Evolutionary conservation across 2,888 invertebrate genomes (phyloP).

Genomic region (Alloscopus bannaensis): DNA sequence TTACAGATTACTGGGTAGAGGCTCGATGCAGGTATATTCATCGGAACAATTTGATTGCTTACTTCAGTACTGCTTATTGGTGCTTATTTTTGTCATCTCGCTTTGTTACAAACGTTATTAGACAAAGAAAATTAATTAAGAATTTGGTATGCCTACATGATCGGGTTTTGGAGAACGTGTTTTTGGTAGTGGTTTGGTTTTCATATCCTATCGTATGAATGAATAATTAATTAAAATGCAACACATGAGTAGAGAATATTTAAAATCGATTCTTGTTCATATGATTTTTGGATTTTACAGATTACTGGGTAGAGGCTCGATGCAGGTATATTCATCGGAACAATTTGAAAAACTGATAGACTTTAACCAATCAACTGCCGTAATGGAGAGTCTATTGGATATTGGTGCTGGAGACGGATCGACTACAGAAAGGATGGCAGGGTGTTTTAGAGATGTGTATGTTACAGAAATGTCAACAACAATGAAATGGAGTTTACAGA

Average conservation of each 20-base stretch:
- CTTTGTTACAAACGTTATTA: no score
- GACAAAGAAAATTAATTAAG: no score
- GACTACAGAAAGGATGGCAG: constrained; percentile 88
- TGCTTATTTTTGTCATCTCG: no score
- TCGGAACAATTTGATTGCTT: no score
- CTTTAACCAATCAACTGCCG: constrained; percentile 65
- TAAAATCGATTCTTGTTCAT: no score
- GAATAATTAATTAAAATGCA: no score
- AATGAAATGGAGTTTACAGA: constrained; percentile 88
- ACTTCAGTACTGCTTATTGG: no score
- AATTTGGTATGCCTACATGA: no score
- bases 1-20: constrained; percentile 88
- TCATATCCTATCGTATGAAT: no score
- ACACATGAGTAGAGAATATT: no score
- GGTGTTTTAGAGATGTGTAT: constrained; percentile 84
- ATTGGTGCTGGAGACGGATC: constrained; percentile 97
- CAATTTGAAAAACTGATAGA: constrained; percentile 85
- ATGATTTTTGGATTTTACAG: constrained; percentile 80
- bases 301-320: constrained; percentile 92
- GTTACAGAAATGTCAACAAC: constrained; percentile 94
- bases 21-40: constrained; percentile 99
- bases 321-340: constrained; percentile 93
- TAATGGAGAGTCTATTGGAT: constrained; percentile 81
- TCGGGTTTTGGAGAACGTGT: no score
- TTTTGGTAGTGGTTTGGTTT: no score